These are phyloP conservation scores for Phrynosoma blainvillii DNA, from an alignment of 2,113 vertebrate species.

Conservation along the genomic window DNA sequence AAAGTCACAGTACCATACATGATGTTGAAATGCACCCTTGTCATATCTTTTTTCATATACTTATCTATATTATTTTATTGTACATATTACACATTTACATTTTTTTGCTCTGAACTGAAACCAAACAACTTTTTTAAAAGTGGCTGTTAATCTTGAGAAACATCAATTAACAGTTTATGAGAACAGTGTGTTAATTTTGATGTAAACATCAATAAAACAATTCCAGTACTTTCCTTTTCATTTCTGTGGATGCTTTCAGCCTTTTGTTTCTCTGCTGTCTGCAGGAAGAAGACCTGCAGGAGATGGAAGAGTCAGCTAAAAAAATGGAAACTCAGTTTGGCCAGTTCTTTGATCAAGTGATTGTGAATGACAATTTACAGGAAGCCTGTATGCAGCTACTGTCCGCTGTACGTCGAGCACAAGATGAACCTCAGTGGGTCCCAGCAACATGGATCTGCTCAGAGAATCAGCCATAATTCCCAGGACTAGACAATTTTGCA, in stretches of 20 bases:
- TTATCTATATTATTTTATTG: not conserved
- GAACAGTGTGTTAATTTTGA: not conserved
- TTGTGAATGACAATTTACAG: constrained; percentile 89
- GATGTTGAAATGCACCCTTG: not conserved
- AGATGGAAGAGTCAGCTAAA: constrained; percentile 87
- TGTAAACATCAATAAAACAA: not conserved
- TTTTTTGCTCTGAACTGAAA: no score
- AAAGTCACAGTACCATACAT: not conserved
- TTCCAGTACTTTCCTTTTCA: not conserved
- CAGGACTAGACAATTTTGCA: constrained; percentile 53
- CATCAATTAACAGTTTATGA: not conserved
- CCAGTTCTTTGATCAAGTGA: constrained; percentile 91
- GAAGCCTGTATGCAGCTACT: constrained; percentile 84
- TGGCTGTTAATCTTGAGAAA: not conserved
- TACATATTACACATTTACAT: no score
- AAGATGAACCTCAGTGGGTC: constrained; percentile 94
- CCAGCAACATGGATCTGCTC: constrained; percentile 89
- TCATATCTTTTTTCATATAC: not conserved
- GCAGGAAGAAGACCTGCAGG: constrained; percentile 93
- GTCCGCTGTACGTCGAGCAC: constrained; percentile 79
- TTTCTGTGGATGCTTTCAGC: not conserved
- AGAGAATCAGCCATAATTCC: constrained; percentile 70
- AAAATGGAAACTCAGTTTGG: constrained; percentile 89
- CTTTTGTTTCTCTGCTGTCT: constrained; percentile 27
- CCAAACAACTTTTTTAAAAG: not conserved